Evolutionary conservation across 30 jellyfish, hydroid and myxozoan species (phyloP).

Genomic region (Aurelia aurita): DNA sequence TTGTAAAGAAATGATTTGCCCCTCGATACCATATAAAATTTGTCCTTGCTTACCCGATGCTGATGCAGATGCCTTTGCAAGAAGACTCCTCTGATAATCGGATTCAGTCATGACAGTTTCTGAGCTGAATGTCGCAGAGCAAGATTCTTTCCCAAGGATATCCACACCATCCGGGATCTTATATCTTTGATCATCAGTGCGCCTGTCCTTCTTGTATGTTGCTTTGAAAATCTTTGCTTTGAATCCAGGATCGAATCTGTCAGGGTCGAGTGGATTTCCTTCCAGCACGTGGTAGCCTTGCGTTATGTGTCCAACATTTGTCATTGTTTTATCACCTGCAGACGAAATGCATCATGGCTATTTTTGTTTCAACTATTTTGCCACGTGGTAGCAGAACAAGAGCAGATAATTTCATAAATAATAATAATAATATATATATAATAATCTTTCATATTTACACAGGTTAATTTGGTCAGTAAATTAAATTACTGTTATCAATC

Average conservation of each 20-base stretch:
- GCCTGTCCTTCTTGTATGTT: constrained; percentile 30
- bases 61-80: constrained; percentile 40
- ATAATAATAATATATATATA: no score
- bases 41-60: constrained; percentile 2
- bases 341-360: not conserved
- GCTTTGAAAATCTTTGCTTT: constrained; percentile 38
- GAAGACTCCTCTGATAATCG: constrained; percentile 37
- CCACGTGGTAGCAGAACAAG: no score
- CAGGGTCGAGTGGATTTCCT: constrained; percentile 57
- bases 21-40: no score
- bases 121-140: constrained; percentile 22
- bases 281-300: constrained; percentile 30
- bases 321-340: constrained; percentile 41
- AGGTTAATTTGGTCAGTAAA: no score
- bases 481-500: no score
- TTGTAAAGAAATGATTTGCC: no score
- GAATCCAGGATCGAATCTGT: constrained; percentile 56
- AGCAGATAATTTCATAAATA: no score
- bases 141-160: constrained; percentile 21
- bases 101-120: constrained; percentile 48
- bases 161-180: constrained; percentile 41
- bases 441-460: no score
- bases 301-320: constrained; percentile 29
- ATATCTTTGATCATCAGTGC: constrained; percentile 23
- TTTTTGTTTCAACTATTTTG: no score